Base-by-base conservation (phyloP, 2,888 invertebrate species). In the Drosophila dives region DNA sequence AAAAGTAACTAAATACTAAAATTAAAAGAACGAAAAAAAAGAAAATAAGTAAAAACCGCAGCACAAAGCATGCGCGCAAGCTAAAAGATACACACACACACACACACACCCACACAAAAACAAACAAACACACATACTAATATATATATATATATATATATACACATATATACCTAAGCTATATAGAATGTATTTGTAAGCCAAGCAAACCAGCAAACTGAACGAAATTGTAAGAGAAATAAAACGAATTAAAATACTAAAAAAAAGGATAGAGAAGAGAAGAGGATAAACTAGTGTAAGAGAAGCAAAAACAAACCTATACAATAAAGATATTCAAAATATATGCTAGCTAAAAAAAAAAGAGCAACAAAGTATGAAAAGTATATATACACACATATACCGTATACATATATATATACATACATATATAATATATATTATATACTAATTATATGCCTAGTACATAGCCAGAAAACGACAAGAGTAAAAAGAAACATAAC, bases 301-400 rank as follows among this genome's bases (percentile, higher is more conserved):
- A 23, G 11, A 50, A 40, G 68, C 61, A 59, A 59, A 59, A 72
- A 75, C 45, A 60, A 80, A 75, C 50, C 72, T 74, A 82, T 89
- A 87, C 86, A 86, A 87, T 90, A 87, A 87, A 81, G 72, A 88
- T 87, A 90, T 90, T 90, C 77, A 90, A 86, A 86, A 86, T 87
- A 85, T 85, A 85, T 85, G 80, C 79, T 77, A 86, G 87, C 74
- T 79, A 72, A 74, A 53, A 23, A 17, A 23, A 36, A 54, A 72
- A 45, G 49, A 65, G 56, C 72, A 68, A 78, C 53, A 71, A 64
- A 10, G 74, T 69, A 67, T 74, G 63, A 55, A 48, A 29, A 51
- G 26, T 26, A 38, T 55, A 55, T 66, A 75, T 76, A 77, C 60
- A 76, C 36, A 79, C 34, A 67, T 59, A 74, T 66, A 77, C 51